Conservation (phyloP, 2,888 invertebrate species). For the Tineola bisselliella region DNA sequence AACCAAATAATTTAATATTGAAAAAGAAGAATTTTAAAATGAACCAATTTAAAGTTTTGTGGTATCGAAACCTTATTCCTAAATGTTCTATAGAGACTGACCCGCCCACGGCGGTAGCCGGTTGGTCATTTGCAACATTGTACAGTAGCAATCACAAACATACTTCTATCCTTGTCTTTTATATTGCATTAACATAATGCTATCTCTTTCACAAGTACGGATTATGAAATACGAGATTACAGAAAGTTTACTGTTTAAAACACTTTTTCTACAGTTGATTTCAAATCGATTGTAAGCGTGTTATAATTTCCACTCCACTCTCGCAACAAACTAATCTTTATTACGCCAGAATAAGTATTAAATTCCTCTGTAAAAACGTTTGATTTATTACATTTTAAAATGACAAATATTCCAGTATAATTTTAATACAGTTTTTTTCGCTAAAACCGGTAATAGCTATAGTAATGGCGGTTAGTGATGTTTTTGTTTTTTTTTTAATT, state of each 20-base stretch:
- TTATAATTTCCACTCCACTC: slow-evolving; percentile 24
- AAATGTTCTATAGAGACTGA: slow-evolving; percentile 14
- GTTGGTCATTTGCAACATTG: slow-evolving; percentile 49
- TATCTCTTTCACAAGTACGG: slow-evolving; percentile 39
- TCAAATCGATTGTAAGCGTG: slow-evolving; percentile 20
- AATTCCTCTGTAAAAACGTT: slow-evolving; percentile 12
- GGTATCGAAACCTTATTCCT: slow-evolving; percentile 16
- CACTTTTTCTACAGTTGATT: slow-evolving; percentile 50
- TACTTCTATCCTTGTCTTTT: slow-evolving; percentile 37
- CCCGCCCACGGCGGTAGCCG: slow-evolving; percentile 46
- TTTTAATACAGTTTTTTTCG: slow-evolving; percentile 48
- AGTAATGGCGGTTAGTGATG: slow-evolving; percentile 39
- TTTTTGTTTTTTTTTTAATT: slow-evolving; percentile 48
- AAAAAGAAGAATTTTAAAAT: neutral
- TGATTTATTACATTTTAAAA: neutral
- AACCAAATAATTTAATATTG: neutral
- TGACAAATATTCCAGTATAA: slow-evolving; percentile 27
- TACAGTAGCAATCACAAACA: slow-evolving; percentile 30
- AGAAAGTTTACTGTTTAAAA: slow-evolving; percentile 45
- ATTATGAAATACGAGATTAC: slow-evolving; percentile 51
- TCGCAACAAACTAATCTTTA: slow-evolving; percentile 23
- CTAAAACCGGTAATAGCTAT: slow-evolving; percentile 51
- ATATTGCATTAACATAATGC: slow-evolving; percentile 17
- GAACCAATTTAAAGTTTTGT: slow-evolving; percentile 14
- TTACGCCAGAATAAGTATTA: neutral